Percentiles rank a stretch among this genome's conserved stretches.
phyloP scores from a whole-genome alignment of 2,888 invertebrate species.

The Mythimna impura region DNA sequence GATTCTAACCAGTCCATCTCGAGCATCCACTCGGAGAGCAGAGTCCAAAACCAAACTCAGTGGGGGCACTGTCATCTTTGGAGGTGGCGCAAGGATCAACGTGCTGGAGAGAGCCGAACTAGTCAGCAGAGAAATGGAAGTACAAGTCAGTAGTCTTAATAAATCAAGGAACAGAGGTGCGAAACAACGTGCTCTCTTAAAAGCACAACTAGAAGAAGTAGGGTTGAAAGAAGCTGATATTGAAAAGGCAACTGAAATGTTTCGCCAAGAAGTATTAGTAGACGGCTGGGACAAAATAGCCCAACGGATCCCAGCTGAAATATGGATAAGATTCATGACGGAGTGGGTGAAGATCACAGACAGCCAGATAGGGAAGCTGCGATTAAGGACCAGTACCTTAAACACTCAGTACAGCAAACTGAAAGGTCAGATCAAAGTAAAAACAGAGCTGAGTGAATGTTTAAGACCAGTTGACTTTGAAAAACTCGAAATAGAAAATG shows the following conservation, averaged over 20 bases:
- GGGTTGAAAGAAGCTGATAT: slow-evolving; percentile 87
- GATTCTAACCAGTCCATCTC: slow-evolving; percentile 69
- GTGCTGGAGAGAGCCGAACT: slow-evolving; percentile 88
- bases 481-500: slow-evolving; percentile 91
- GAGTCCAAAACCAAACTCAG: slow-evolving; percentile 81
- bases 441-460: slow-evolving; percentile 90
- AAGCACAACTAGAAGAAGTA: slow-evolving; percentile 90
- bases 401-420: slow-evolving; percentile 89
- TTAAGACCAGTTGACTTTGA: slow-evolving; percentile 92
- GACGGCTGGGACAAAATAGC: slow-evolving; percentile 90
- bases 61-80: slow-evolving; percentile 78
- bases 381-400: slow-evolving; percentile 90
- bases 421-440: slow-evolving; percentile 88
- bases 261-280: slow-evolving; percentile 88
- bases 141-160: slow-evolving; percentile 77
- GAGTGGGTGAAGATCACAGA: slow-evolving; percentile 91
- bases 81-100: slow-evolving; percentile 85
- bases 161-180: slow-evolving; percentile 75
- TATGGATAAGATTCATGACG: slow-evolving; percentile 90
- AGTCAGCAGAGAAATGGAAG: slow-evolving; percentile 87
- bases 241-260: slow-evolving; percentile 83
- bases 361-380: slow-evolving; percentile 90
- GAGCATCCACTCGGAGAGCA: slow-evolving; percentile 75
- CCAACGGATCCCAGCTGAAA: slow-evolving; percentile 91
- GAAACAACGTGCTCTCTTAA: slow-evolving; percentile 81